These are phyloP conservation scores for Hemistola chrysoprasaria DNA, from an alignment of 2,888 invertebrate species.

Conservation along the genomic window DNA sequence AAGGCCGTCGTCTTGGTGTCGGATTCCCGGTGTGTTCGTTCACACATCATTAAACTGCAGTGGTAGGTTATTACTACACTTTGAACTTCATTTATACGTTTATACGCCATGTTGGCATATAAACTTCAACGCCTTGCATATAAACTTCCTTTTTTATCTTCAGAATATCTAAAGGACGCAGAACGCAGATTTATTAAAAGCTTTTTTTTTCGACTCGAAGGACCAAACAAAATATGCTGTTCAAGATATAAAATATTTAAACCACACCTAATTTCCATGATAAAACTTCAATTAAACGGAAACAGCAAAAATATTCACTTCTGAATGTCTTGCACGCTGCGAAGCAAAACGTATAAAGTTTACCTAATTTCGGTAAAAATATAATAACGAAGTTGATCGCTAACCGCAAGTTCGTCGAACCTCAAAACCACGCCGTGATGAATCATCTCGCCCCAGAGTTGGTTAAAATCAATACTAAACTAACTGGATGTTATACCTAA, in stretches of 20 bases:
- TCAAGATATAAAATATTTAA: too few relatives aligned
- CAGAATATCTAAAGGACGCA: too few relatives aligned
- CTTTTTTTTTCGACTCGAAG: too few relatives aligned
- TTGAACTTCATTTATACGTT: constrained; percentile 1
- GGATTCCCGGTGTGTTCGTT: constrained; percentile 7
- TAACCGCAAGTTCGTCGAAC: constrained; percentile 15
- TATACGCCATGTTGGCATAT: too few relatives aligned
- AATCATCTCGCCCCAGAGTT: constrained; percentile 10
- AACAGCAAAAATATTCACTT: neutral
- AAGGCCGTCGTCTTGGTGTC: constrained; percentile 3
- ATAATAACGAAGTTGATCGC: constrained; percentile 9
- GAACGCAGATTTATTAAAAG: too few relatives aligned
- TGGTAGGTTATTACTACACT: neutral
- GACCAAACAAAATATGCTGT: too few relatives aligned
- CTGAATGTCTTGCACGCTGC: too few relatives aligned
- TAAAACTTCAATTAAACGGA: neutral
- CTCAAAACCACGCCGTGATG: constrained; percentile 11
- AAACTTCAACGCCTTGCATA: too few relatives aligned
- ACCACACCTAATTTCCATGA: too few relatives aligned
- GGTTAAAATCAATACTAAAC: constrained; percentile 14
- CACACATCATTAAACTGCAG: constrained; percentile 10
- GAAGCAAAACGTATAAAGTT: neutral
- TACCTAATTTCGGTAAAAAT: constrained; percentile 4
- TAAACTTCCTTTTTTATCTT: too few relatives aligned
- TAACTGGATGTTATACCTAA: neutral